Conservation (phyloP, 2,797 vertebrate species). For the Lepus townsendii region DNA sequence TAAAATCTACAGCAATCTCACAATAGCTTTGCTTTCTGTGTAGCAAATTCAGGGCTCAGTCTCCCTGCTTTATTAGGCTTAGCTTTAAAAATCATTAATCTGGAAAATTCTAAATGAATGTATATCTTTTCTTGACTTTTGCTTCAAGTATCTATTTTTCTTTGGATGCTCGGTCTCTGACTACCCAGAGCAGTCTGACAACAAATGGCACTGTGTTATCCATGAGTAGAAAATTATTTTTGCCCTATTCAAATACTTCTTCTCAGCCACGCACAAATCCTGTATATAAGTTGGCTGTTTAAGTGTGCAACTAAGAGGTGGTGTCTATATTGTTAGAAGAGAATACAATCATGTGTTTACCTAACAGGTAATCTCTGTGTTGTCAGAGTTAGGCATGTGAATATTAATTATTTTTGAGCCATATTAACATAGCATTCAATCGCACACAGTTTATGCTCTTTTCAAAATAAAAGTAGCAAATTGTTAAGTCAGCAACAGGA, state of each 20-base stretch:
- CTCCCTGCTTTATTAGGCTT: not conserved
- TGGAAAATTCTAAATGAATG: constrained; percentile 59
- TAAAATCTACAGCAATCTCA: constrained; percentile 34
- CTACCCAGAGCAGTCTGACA: not conserved
- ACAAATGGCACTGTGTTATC: not conserved
- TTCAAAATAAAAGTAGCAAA: too few relatives aligned
- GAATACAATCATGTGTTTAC: constrained; percentile 59
- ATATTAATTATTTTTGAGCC: constrained; percentile 33
- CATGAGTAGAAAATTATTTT: constrained; percentile 54
- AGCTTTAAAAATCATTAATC: not conserved
- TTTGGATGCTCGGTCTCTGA: not conserved
- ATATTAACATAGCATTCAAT: not conserved
- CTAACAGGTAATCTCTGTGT: constrained; percentile 48
- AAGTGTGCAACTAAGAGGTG: not conserved
- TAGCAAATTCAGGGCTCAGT: not conserved
- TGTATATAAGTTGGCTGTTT: not conserved
- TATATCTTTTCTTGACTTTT: constrained; percentile 39
- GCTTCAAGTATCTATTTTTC: not conserved
- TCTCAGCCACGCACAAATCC: constrained; percentile 21
- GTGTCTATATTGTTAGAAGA: constrained; percentile 29
- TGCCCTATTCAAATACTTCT: constrained; percentile 40
- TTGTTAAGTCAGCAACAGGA: too few relatives aligned
- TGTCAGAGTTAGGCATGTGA: constrained; percentile 30
- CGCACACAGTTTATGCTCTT: not conserved
- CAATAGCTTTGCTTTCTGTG: not conserved